Conservation (phyloP, 2,888 invertebrate genomes). For the Fabriciana adippe region DNA sequence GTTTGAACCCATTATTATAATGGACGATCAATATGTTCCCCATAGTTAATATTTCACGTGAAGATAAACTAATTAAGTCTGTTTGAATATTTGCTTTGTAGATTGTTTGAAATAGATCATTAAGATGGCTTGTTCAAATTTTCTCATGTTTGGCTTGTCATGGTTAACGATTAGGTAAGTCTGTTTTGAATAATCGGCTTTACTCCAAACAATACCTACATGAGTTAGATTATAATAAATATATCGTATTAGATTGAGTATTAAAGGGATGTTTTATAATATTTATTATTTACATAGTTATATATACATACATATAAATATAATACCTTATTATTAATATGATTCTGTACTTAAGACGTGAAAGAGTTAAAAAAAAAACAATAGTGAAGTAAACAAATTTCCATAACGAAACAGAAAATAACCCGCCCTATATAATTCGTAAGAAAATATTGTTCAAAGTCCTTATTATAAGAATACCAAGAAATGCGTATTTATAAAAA, state of each 20-base stretch:
- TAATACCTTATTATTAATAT: no score
- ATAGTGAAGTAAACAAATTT: neutral
- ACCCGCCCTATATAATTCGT: constrained; percentile 1
- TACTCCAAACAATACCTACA: neutral
- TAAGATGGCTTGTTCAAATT: constrained; percentile 62
- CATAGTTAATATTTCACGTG: constrained; percentile 66
- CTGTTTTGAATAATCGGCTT: constrained; percentile 24
- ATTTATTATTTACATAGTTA: no score
- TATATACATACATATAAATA: no score
- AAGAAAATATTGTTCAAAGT: constrained; percentile 19
- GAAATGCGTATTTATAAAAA: constrained; percentile 21
- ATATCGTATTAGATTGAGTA: neutral
- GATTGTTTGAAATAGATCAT: constrained; percentile 72
- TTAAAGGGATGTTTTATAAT: no score
- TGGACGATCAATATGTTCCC: constrained; percentile 73
- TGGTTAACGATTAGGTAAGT: constrained; percentile 26
- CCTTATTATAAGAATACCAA: constrained; percentile 7
- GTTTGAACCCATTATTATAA: constrained; percentile 72
- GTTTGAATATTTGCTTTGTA: constrained; percentile 74
- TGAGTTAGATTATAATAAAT: neutral
- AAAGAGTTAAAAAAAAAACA: no score
- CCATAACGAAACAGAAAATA: neutral
- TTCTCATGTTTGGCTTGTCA: constrained; percentile 32
- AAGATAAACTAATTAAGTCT: constrained; percentile 74
- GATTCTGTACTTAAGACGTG: no score